phyloP scores from a whole-genome alignment of 2,113 vertebrate genomes.

The Grantiella picta region DNA sequence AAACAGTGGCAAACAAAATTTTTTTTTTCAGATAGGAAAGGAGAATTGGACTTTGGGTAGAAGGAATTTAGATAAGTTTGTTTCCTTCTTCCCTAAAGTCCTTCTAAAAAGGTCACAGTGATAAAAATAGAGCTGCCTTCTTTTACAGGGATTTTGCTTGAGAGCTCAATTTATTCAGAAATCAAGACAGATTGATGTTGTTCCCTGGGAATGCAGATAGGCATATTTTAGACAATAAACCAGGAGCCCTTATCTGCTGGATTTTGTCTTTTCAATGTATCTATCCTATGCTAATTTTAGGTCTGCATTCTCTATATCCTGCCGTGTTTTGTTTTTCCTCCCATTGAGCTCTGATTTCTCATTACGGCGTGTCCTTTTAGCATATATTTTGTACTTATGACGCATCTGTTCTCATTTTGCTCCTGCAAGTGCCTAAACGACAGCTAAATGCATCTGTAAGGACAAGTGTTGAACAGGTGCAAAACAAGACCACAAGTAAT shows the following conservation, averaged over 20 bases:
- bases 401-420: conserved; percentile 38
- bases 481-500: conserved; percentile 34
- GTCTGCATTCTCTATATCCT: conserved; percentile 14
- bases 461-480: conserved; percentile 20
- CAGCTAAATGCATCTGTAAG: conserved; percentile 21
- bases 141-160: conserved; percentile 33
- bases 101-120: conserved; percentile 48
- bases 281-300: conserved; percentile 39
- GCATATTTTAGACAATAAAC: conserved; percentile 56
- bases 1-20: neutral
- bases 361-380: neutral
- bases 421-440: neutral
- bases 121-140: conserved; percentile 41
- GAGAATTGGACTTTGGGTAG: neutral
- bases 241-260: conserved; percentile 42
- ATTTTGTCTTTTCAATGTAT: conserved; percentile 15
- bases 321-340: conserved; percentile 7
- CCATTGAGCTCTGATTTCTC: conserved; percentile 34
- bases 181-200: conserved; percentile 47
- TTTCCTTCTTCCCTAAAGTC: conserved; percentile 4
- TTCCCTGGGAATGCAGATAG: conserved; percentile 51
- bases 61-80: neutral
- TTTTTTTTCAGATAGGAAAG: neutral
- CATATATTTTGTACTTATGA: conserved; percentile 37
- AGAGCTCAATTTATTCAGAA: conserved; percentile 53